These are phyloP conservation scores for Hystrix cristata DNA, from an alignment of 2,113 vertebrate species.

Conservation along the genomic window DNA sequence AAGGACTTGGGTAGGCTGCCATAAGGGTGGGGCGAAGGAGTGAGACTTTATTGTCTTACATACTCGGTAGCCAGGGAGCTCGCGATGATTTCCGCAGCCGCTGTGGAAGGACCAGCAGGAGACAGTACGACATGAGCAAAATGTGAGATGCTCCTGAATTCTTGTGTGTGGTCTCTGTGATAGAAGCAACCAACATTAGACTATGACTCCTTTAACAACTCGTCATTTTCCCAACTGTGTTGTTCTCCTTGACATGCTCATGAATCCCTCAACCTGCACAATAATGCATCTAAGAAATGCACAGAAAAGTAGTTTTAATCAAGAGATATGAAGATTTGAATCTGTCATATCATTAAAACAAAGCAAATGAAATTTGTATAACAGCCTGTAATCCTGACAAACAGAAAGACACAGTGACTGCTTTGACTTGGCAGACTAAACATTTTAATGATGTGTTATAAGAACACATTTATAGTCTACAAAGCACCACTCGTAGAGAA, in stretches of 20 bases:
- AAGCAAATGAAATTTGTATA: not conserved
- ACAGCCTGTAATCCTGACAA: not conserved
- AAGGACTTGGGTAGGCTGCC: not conserved
- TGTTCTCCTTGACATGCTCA: constrained; percentile 11
- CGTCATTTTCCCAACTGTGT: not conserved
- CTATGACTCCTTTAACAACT: not conserved
- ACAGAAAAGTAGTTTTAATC: constrained; percentile 51
- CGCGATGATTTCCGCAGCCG: not conserved
- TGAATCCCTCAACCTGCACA: constrained; percentile 27
- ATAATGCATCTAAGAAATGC: not conserved
- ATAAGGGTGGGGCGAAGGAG: not conserved
- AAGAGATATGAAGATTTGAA: constrained; percentile 35
- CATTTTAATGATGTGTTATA: not conserved
- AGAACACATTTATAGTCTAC: not conserved
- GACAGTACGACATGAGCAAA: not conserved
- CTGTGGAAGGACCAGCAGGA: not conserved
- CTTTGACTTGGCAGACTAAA: not conserved
- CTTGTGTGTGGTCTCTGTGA: not conserved
- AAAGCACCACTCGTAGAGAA: not conserved
- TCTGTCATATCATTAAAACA: constrained; percentile 27
- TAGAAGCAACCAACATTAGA: not conserved
- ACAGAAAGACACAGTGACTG: not conserved
- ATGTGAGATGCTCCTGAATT: not conserved
- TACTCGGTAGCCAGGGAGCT: not conserved
- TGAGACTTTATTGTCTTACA: not conserved